Percentiles rank a stretch among this genome's conserved stretches.
phyloP scores from a whole-genome alignment of 2,888 invertebrate genomes.

The Syritta pipiens region DNA sequence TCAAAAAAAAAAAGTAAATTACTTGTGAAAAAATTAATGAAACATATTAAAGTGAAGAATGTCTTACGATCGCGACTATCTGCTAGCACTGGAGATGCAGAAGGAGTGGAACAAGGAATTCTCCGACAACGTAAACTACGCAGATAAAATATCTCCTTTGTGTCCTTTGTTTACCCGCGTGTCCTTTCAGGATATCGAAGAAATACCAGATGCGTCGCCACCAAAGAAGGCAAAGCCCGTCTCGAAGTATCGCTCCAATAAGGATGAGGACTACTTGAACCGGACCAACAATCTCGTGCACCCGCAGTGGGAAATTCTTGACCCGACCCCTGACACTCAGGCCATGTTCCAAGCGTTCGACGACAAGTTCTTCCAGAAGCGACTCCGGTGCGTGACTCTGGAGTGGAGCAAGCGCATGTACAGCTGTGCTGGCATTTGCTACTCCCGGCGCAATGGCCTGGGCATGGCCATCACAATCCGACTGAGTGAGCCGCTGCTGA shows the following conservation, averaged over 20 bases:
- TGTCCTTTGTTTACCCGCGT: background rate
- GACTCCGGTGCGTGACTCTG: slow-evolving; percentile 88
- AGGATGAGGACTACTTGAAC: slow-evolving; percentile 74
- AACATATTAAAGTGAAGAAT: slow-evolving; percentile 54
- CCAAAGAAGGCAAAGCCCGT: slow-evolving; percentile 62
- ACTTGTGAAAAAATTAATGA: slow-evolving; percentile 6
- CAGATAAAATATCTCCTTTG: background rate
- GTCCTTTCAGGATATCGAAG: slow-evolving; percentile 57
- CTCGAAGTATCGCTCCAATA: slow-evolving; percentile 72
- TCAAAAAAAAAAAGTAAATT: slow-evolving; percentile 9
- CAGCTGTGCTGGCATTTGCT: slow-evolving; percentile 83
- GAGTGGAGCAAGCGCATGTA: slow-evolving; percentile 97
- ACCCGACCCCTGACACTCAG: slow-evolving; percentile 96
- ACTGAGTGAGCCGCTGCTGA: slow-evolving; percentile 94
- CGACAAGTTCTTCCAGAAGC: slow-evolving; percentile 89
- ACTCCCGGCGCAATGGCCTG: slow-evolving; percentile 74
- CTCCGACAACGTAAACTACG: slow-evolving; percentile 45
- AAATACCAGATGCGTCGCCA: slow-evolving; percentile 54
- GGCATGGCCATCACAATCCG: slow-evolving; percentile 77
- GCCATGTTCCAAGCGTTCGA: slow-evolving; percentile 93
- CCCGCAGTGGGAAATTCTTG: slow-evolving; percentile 86
- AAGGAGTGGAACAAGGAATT: slow-evolving; percentile 70
- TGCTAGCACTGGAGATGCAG: slow-evolving; percentile 73
- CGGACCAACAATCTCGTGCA: slow-evolving; percentile 78
- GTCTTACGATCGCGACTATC: slow-evolving; percentile 74